Evolutionary conservation across 1,140 invertebrate species (phyloP).

Genomic region (Pinna nobilis): DNA sequence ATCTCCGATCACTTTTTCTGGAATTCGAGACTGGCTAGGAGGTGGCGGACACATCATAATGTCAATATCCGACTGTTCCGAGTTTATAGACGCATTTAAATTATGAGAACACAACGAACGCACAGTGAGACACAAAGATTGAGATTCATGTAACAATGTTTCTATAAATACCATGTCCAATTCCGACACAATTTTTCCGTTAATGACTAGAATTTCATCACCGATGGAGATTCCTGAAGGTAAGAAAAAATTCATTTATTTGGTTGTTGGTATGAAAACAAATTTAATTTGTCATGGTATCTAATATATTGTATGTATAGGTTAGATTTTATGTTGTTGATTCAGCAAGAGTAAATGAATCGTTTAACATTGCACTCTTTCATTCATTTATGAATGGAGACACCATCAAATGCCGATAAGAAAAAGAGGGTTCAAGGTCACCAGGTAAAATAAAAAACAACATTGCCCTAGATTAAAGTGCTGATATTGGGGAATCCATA

Average conservation of each 20-base stretch:
- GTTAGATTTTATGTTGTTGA: no score
- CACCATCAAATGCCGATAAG: no score
- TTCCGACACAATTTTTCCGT: conserved; percentile 97
- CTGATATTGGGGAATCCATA: no score
- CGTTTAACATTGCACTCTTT: no score
- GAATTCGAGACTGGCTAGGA: conserved; percentile 89
- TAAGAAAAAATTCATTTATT: background rate
- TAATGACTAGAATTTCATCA: conserved; percentile 99
- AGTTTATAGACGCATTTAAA: conserved; percentile 75
- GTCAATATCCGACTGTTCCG: conserved; percentile 88
- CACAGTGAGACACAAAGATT: conserved; percentile 98
- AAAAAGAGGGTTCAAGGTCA: no score
- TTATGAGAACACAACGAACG: conserved; percentile 95
- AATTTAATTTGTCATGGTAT: no score
- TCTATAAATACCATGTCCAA: conserved; percentile 99
- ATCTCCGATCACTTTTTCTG: conserved; percentile 96
- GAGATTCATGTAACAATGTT: conserved; percentile 93
- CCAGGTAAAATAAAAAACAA: no score
- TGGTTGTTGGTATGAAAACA: no score
- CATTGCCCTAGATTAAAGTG: no score
- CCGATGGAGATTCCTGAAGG: conserved; percentile 93
- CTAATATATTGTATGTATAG: no score
- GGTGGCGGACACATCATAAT: conserved; percentile 96
- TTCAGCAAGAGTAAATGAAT: no score
- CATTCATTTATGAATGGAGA: no score